These are phyloP conservation scores for Salticus scenicus DNA, from an alignment of 2,888 invertebrate species.

Conservation along the genomic window DNA sequence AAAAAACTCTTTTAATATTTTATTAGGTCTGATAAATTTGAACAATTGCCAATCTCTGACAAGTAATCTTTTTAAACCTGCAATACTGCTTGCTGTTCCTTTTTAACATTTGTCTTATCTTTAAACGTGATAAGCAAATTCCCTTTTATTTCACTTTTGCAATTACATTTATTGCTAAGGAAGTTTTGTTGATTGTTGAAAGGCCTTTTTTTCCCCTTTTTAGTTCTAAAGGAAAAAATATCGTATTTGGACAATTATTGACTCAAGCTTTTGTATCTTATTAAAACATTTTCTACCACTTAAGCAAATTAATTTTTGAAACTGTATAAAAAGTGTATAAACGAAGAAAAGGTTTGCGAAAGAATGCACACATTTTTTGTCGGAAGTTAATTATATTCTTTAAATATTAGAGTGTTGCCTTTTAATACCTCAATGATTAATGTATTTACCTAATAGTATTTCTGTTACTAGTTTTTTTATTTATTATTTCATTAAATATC, in stretches of 20 bases:
- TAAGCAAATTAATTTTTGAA: background rate
- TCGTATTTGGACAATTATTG: background rate
- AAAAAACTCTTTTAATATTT: background rate
- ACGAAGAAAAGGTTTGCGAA: too few relatives aligned
- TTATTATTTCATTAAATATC: too few relatives aligned
- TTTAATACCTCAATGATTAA: too few relatives aligned
- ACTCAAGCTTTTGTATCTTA: background rate
- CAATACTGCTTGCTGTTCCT: background rate
- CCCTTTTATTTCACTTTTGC: background rate
- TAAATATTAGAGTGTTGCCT: too few relatives aligned
- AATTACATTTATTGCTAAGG: background rate
- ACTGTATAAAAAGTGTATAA: too few relatives aligned
- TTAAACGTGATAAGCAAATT: background rate
- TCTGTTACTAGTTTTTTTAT: too few relatives aligned
- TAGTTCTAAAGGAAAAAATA: background rate
- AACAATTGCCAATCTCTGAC: background rate
- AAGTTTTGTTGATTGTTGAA: background rate
- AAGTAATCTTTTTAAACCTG: background rate
- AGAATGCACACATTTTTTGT: too few relatives aligned
- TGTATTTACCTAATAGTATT: too few relatives aligned
- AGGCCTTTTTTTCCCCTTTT: background rate
- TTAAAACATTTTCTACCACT: background rate
- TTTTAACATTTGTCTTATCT: background rate
- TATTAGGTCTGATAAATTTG: background rate
- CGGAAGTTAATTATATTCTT: too few relatives aligned